phyloP scores from a whole-genome alignment of 2,888 invertebrate genomes.

The Oxystoma pomonae region DNA sequence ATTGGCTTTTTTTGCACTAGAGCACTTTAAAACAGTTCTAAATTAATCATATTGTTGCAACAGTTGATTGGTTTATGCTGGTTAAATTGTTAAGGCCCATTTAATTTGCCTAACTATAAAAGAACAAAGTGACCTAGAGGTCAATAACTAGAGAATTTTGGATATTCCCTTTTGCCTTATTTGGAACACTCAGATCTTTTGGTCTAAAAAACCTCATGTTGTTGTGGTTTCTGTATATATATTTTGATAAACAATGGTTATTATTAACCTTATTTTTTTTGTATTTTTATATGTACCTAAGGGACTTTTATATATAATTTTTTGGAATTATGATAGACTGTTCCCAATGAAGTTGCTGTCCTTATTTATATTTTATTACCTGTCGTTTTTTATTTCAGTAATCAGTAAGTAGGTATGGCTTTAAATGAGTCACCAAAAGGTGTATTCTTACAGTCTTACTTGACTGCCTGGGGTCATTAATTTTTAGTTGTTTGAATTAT shows the following conservation, averaged over 20 bases:
- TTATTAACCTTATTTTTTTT: too few relatives aligned
- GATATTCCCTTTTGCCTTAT: not conserved
- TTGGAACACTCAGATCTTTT: not conserved
- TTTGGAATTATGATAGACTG: too few relatives aligned
- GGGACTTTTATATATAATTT: too few relatives aligned
- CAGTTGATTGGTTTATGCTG: not conserved
- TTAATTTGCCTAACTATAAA: not conserved
- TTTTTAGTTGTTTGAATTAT: not conserved
- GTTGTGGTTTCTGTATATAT: too few relatives aligned
- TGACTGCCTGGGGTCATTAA: not conserved
- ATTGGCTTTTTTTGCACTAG: constrained; percentile 30
- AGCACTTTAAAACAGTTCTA: constrained; percentile 17
- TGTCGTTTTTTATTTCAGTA: too few relatives aligned
- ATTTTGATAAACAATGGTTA: too few relatives aligned
- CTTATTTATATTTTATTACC: too few relatives aligned
- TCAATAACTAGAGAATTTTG: not conserved
- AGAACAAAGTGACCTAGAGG: not conserved
- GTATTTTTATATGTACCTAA: too few relatives aligned
- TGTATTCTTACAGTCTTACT: not conserved
- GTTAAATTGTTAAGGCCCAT: not conserved
- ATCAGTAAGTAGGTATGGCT: not conserved
- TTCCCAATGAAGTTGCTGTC: too few relatives aligned
- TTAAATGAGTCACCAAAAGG: not conserved
- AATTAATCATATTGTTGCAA: not conserved
- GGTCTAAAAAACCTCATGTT: too few relatives aligned